Evolutionary conservation across 2,113 vertebrate species (phyloP), one percentile per base, ranked within the genome.

Genomic region (Neogobius melanostomus): DNA sequence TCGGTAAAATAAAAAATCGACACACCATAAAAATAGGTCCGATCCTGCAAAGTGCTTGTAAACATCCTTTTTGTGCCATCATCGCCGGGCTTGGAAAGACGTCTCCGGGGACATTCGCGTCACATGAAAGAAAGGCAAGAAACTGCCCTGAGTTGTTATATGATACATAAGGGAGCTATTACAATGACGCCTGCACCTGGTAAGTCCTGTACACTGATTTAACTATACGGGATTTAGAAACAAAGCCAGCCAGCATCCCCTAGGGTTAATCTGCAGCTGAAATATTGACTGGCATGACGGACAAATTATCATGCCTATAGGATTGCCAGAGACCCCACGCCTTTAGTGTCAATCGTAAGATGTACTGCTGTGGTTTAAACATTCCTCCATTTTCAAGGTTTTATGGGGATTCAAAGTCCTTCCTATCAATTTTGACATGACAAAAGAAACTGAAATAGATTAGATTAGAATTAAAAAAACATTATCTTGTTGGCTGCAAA

Each of bases 21-120:
- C 76, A 85, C 79, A 77, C 73, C 71, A 85, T 85, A 84, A 90
- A n/a, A 87, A 77, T 63, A 76, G 78, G 74, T 68, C 68, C 64
- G 80, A 72, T 82, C 72, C 59, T 76, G 72, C 79, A 75, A 88
- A 82, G 77, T 82, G 77, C 72, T 76, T 86, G 83, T 87, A 86
- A 89, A 89, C 75, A 61, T 61, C 11, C 75, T 82, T 85, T 85
- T 84, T 67, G 63, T 71, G 50, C 62, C 68, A 72, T 84, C 78
- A 75, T 68, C 53, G 64, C 61, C 15, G 63, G 70, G 70, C 74
- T 63, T 12, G 45, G 45, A 43, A 59, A 50, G 59, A 72, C 69
- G 56, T 53, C 74, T 80, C 74, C 47, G 47, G 70, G 61, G 68
- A 82, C 68, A 69, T 68, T 74, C 45, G 69, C 70, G 71, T 77